These are phyloP conservation scores for Elgaria multicarinata DNA, from an alignment of 2,113 vertebrate genomes.

Conservation along the genomic window DNA sequence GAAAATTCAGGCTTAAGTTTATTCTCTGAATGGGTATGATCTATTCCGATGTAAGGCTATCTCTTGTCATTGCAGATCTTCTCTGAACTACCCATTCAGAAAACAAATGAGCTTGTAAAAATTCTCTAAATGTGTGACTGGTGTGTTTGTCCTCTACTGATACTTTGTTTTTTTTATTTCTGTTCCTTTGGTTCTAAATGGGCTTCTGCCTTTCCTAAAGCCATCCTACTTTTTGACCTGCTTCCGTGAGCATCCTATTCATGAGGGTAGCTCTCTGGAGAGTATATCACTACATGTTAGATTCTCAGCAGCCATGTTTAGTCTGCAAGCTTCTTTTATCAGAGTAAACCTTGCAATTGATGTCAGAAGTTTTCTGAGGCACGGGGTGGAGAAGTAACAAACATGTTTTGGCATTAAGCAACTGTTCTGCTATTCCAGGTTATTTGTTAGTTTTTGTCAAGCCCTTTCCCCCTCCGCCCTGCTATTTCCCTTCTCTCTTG, in stretches of 20 bases:
- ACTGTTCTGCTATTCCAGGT: not conserved
- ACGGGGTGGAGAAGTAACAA: not conserved
- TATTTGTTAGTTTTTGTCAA: not conserved
- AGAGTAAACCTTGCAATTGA: not conserved
- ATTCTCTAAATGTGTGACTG: fast-evolving
- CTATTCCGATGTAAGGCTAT: not conserved
- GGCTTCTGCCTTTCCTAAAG: constrained; percentile 13
- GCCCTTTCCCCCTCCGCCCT: not conserved
- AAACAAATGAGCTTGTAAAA: not conserved
- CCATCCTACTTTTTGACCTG: not conserved
- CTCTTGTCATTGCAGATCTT: not conserved
- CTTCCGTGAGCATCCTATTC: constrained; percentile 29
- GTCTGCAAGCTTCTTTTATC: constrained; percentile 12
- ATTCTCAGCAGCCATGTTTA: constrained; percentile 6
- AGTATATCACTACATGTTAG: not conserved
- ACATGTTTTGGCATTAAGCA: not conserved
- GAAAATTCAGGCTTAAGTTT: not conserved
- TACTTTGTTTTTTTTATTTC: not conserved
- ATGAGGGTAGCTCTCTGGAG: not conserved
- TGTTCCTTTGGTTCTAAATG: constrained; percentile 9
- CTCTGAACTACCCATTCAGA: not conserved
- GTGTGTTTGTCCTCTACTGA: not conserved
- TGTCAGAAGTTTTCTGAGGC: not conserved
- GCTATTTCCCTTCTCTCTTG: not conserved
- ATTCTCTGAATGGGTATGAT: not conserved